phyloP scores from a whole-genome alignment of 1,140 invertebrate genomes.

The Carposina sasakii region DNA sequence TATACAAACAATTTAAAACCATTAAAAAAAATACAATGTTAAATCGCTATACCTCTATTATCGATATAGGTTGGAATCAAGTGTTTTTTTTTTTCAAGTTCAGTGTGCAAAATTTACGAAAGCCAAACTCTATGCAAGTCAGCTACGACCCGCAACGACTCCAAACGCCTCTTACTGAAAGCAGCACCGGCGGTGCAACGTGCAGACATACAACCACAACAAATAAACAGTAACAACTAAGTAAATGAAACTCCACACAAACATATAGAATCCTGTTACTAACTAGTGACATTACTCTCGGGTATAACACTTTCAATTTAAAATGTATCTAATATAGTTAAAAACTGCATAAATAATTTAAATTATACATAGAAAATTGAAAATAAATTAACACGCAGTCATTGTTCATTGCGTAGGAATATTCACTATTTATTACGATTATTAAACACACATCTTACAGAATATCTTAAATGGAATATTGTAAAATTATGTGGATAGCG shows the following conservation, averaged over 20 bases:
- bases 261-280: constrained; percentile 37
- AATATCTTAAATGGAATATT: constrained; percentile 64
- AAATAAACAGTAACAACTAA: constrained; percentile 32
- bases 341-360: constrained; percentile 67
- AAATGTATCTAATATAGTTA: too few species aligned
- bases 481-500: constrained; percentile 56
- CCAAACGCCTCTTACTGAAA: constrained; percentile 33
- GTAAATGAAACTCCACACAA: constrained; percentile 45
- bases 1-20: constrained; percentile 72
- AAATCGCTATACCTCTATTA: constrained; percentile 64
- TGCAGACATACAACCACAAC: constrained; percentile 36
- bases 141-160: constrained; percentile 45
- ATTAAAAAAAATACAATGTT: constrained; percentile 67
- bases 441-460: constrained; percentile 59
- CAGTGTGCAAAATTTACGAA: constrained; percentile 66
- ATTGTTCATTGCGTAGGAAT: constrained; percentile 63
- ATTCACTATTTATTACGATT: constrained; percentile 54
- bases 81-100: constrained; percentile 47
- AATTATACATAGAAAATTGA: constrained; percentile 56
- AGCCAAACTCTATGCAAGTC: constrained; percentile 54
- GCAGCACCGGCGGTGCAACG: constrained; percentile 34
- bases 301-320: constrained; percentile 39
- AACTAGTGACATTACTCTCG: constrained; percentile 54
- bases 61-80: constrained; percentile 65
- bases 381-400: constrained; percentile 69